Conservation (phyloP, 2,888 invertebrate genomes). For the Darwinula stevensoni region DNA sequence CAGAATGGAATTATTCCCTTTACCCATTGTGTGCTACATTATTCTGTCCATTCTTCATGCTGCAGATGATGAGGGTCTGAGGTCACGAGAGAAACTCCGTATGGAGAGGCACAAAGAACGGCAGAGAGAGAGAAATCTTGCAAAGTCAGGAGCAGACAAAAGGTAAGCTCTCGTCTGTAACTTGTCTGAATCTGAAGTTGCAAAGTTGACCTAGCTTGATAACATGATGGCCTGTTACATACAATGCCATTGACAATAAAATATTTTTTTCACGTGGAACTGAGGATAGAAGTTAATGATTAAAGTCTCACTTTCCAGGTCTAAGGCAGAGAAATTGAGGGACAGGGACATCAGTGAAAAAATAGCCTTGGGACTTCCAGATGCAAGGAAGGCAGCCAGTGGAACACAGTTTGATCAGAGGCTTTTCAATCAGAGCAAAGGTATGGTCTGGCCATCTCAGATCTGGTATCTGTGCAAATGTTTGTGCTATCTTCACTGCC, state of each 20-base stretch:
- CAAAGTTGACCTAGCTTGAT: too few species aligned
- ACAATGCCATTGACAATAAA: too few species aligned
- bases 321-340: conserved; percentile 56
- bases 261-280: too few species aligned
- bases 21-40: too few species aligned
- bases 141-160: conserved; percentile 79
- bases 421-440: conserved; percentile 70
- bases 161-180: conserved; percentile 12
- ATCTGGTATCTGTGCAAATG: too few species aligned
- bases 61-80: conserved; percentile 33
- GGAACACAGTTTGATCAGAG: conserved; percentile 68
- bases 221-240: too few species aligned
- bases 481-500: not conserved
- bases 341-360: conserved; percentile 96
- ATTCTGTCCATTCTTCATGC: too few species aligned
- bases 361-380: conserved; percentile 80
- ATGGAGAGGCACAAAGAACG: conserved; percentile 70
- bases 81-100: conserved; percentile 56
- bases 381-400: conserved; percentile 32
- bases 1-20: too few species aligned
- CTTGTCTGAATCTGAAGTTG: not conserved
- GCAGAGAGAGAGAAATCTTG: conserved; percentile 68
- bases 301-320: conserved; percentile 24
- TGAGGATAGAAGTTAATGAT: too few species aligned
- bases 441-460: conserved; percentile 16